A percentile compares a stretch with the other conserved stretches of the same genome.
phyloP scores from a whole-genome alignment of 2,888 invertebrate species.

The Mesopsocus fuscifrons region DNA sequence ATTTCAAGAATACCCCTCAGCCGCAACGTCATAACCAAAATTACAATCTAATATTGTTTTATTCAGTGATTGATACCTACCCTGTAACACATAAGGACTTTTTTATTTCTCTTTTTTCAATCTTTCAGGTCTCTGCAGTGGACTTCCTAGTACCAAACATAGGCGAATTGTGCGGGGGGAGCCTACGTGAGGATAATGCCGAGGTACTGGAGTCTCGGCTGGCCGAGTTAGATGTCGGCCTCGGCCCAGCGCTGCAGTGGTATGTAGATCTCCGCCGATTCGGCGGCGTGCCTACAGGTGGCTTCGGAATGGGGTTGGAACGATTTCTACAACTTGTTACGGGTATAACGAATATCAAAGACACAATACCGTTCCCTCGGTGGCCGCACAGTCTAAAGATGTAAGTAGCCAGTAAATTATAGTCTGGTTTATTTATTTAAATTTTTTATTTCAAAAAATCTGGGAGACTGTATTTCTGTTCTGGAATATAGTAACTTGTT shows the following conservation, averaged over 20 bases:
- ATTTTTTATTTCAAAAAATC: too few species aligned
- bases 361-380: slow-evolving; percentile 85
- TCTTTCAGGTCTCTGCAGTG: slow-evolving; percentile 54
- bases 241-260: slow-evolving; percentile 48
- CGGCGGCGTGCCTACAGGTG: slow-evolving; percentile 80
- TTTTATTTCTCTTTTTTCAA: too few species aligned
- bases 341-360: slow-evolving; percentile 74
- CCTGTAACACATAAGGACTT: too few species aligned
- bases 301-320: slow-evolving; percentile 94
- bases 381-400: slow-evolving; percentile 68
- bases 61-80: too few species aligned
- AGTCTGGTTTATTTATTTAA: too few species aligned
- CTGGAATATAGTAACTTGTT: too few species aligned
- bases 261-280: slow-evolving; percentile 76
- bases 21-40: too few species aligned
- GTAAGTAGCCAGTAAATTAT: too few species aligned
- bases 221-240: slow-evolving; percentile 15
- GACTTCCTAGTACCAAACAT: slow-evolving; percentile 77
- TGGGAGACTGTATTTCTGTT: too few species aligned
- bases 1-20: too few species aligned
- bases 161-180: slow-evolving; percentile 91
- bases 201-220: slow-evolving; percentile 39
- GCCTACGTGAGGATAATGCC: slow-evolving; percentile 70
- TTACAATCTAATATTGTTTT: too few species aligned
- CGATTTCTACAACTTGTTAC: slow-evolving; percentile 68